Base-by-base conservation (phyloP, 1,140 invertebrate species). In the Uloborus diversus region DNA sequence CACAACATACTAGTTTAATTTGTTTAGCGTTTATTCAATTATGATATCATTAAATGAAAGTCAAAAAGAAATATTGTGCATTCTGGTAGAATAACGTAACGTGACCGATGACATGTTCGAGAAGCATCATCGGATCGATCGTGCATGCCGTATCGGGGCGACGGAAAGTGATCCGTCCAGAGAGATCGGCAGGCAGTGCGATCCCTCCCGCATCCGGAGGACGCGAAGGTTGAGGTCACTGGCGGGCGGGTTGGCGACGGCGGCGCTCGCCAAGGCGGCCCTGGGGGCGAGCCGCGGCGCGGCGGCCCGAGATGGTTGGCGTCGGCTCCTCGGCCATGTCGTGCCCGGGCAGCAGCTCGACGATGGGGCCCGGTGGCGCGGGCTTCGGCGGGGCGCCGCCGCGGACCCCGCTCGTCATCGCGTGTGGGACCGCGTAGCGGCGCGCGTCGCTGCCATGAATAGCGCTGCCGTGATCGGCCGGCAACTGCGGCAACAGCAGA, bases 391-490 rank as follows among this genome's bases (percentile, higher is more conserved):
- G 73, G 71, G 71, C 71, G 37, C 71, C 71, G 57, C 71, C 71
- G 71, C 73, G 73, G 32, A n/a, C 47, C 61, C 73, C 73, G 68
- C 61, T 57, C 73, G 42, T 65, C 11, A 35, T 66, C 73, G 30
- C 37, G 27, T 23, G 61, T 51, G 32, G 73, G 37, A 56, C 61
- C 73, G 73, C 64, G 57, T 64, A 66, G 61, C 59, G 59, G 57
- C 20, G 33, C n/a, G n/a, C n/a, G n/a, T n/a, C n/a, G n/a, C 56
- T 61, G 70, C 65, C 62, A 84, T 84, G 84, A 83, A 81, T 76
- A 84, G 83, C 81, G 84, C 84, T 37, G 84, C 84, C 61, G 84
- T 84, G 32, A 84, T 84, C 51, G 84, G 84, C 35, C 82, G 84
- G 53, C 84, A 84, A 80, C 65, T 84, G 35, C 83, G 84, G 56